Evolutionary conservation across 2,888 invertebrate species (phyloP), one percentile per base, ranked within the genome.

Genomic region (Apodemia mormo): DNA sequence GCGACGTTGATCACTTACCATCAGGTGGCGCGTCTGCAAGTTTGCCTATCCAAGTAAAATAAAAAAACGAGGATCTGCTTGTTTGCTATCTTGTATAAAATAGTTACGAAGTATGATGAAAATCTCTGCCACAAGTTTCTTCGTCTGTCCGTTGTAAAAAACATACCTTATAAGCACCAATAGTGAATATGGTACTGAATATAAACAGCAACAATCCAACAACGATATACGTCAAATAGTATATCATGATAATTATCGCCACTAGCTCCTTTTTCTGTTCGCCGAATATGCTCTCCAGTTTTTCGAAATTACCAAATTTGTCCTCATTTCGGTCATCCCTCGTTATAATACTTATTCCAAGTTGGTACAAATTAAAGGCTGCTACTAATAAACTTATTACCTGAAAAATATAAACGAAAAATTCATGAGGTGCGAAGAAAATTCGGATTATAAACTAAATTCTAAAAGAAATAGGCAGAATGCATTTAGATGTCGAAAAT

Each of bases 151-250:
- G 33, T 33, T 45, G 9, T 45, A 45, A 10, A 10, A 65, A 29
- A 75, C 80, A 78, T 77, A 92, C 92, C 85, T 86, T 88, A 77
- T 88, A 87, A 73, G 89, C 89, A 70, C 92, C 92, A 76, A 88
- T 86, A 0, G 89, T 88, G 71, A 88, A 86, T 70, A 90, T 74
- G 4, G 85, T 77, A 64, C 84, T 81, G 72, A 90, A 89, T 5
- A 92, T 72, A 58, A 92, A 85, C 72, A 92, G 73, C 37, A 92
- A 71, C 40, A 89, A 73, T 67, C 84, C 88, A 70, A 92, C 82
- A 2, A 81, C 72, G 1, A 87, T 83, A 70, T 93, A 92, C 12
- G 85, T 82, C 40, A 85, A 70, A 74, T 88, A 88, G 76, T 92
- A 93, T 58, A 86, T 80, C 71, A 89, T 78, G 66, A 85, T 84